phyloP scores from a whole-genome alignment of 2,888 invertebrate genomes.

The Chorisops tibialis region DNA sequence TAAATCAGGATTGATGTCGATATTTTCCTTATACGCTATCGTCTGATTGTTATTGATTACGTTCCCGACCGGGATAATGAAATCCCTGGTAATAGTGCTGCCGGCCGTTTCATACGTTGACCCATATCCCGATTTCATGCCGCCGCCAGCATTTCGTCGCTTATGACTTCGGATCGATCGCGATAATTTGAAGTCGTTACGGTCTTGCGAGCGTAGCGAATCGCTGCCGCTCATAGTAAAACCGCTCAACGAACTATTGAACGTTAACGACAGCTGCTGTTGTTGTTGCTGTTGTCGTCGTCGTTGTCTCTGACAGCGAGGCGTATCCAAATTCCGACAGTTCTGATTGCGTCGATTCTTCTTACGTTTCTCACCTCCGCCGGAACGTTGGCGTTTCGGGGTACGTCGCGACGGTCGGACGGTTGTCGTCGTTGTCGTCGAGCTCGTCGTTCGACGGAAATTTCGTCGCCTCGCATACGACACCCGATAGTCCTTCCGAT shows the following conservation, averaged over 20 bases:
- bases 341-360: conserved; percentile 43
- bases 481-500: conserved; percentile 31
- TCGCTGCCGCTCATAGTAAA: not conserved
- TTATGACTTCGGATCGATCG: conserved; percentile 45
- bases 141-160: conserved; percentile 40
- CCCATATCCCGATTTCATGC: conserved; percentile 30
- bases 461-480: conserved; percentile 32
- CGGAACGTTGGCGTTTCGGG: conserved; percentile 38
- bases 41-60: conserved; percentile 34
- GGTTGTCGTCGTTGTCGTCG: conserved; percentile 35
- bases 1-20: conserved; percentile 49
- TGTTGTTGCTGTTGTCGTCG: conserved; percentile 39
- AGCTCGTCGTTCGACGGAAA: conserved; percentile 33
- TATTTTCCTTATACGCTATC: conserved; percentile 44
- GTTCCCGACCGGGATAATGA: conserved; percentile 42
- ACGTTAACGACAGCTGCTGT: conserved; percentile 12
- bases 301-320: conserved; percentile 46
- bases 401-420: conserved; percentile 20
- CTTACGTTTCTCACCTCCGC: conserved; percentile 32
- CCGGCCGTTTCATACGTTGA: conserved; percentile 37
- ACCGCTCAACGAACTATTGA: conserved; percentile 13
- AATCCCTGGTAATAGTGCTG: conserved; percentile 43
- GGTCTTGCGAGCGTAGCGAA: not conserved
- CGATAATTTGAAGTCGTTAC: conserved; percentile 40
- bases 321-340: conserved; percentile 46